Conservation (phyloP, 2,113 vertebrate genomes). For the Hemiscyllium ocellatum region DNA sequence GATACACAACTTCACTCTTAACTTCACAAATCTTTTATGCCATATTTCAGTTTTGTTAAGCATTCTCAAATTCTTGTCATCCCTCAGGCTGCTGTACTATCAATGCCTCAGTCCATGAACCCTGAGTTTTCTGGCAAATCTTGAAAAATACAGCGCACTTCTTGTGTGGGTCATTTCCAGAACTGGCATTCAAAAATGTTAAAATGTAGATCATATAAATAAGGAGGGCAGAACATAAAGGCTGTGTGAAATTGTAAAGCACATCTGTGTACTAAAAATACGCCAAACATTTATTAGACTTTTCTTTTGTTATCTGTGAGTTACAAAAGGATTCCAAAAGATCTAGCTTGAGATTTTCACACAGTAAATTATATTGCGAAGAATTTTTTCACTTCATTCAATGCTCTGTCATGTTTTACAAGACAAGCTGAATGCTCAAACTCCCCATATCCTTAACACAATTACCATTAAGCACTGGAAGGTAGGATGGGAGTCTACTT, state of each 20-base stretch:
- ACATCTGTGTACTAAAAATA: not conserved
- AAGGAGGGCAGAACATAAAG: no score
- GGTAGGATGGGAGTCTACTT: not conserved
- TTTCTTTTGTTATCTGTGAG: not conserved
- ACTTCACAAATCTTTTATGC: not conserved
- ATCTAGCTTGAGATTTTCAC: not conserved
- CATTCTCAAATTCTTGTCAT: slow-evolving; percentile 19
- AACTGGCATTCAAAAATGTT: not conserved
- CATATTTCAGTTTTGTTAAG: not conserved
- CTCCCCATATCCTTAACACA: no score
- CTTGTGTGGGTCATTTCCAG: not conserved
- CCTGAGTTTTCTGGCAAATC: not conserved
- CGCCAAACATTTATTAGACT: not conserved
- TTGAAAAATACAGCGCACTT: not conserved
- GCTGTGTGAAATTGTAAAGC: not conserved
- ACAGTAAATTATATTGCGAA: not conserved
- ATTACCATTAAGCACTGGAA: not conserved
- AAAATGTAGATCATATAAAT: not conserved
- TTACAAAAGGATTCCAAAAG: not conserved
- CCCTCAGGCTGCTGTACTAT: not conserved
- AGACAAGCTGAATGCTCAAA: not conserved
- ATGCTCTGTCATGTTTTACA: not conserved
- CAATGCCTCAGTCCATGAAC: no score
- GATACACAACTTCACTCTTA: not conserved
- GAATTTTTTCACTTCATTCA: not conserved